Conservation (phyloP, 2,113 vertebrate genomes). For the Psettodes erumei region DNA sequence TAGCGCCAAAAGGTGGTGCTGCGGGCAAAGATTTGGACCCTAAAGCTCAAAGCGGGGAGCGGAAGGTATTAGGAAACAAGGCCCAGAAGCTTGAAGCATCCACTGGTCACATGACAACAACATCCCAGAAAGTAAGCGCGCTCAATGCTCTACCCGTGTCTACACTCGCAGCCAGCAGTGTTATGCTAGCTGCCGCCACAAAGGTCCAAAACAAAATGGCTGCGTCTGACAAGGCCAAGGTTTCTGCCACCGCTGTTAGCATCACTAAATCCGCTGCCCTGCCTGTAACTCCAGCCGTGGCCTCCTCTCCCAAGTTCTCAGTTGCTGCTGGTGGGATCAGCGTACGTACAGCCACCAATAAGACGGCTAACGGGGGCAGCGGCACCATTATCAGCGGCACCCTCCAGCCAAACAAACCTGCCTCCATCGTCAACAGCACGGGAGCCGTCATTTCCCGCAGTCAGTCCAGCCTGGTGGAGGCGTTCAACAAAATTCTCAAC, state of each 20-base stretch:
- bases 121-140: slow-evolving; percentile 86
- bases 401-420: slow-evolving; percentile 83
- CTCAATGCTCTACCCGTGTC: slow-evolving; percentile 88
- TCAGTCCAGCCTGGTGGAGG: slow-evolving; percentile 95
- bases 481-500: slow-evolving; percentile 98
- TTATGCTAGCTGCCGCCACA: slow-evolving; percentile 95
- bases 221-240: slow-evolving; percentile 79
- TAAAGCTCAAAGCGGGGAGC: slow-evolving; percentile 74
- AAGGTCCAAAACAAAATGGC: slow-evolving; percentile 94
- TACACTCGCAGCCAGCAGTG: slow-evolving; percentile 91
- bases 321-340: slow-evolving; percentile 77
- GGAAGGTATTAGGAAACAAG: slow-evolving; percentile 71
- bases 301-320: slow-evolving; percentile 80
- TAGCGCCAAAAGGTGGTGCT: slow-evolving; percentile 84
- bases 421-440: slow-evolving; percentile 80
- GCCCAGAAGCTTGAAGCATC: slow-evolving; percentile 76
- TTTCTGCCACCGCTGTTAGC: slow-evolving; percentile 80
- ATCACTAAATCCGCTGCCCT: slow-evolving; percentile 78
- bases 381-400: slow-evolving; percentile 43
- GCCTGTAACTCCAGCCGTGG: slow-evolving; percentile 67
- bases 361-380: slow-evolving; percentile 81
- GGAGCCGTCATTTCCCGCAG: slow-evolving; percentile 93
- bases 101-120: slow-evolving; percentile 72
- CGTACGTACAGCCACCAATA: slow-evolving; percentile 80
- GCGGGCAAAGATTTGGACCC: slow-evolving; percentile 75